A percentile compares a stretch with the other conserved stretches of the same genome.
These are phyloP conservation scores for Pipa parva DNA, from an alignment of 2,113 vertebrate genomes.

Conservation along the genomic window DNA sequence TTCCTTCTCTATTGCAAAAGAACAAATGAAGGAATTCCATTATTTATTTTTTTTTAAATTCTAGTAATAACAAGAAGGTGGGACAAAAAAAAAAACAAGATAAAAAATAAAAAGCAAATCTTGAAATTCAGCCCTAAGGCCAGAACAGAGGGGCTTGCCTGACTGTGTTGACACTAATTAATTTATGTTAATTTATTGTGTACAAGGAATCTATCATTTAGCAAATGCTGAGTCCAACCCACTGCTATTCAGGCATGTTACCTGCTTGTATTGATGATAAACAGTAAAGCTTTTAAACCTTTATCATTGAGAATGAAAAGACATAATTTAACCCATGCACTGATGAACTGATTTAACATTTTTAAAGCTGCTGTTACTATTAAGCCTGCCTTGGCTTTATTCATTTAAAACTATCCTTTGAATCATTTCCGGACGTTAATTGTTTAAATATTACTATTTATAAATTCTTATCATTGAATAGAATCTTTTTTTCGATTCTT, in stretches of 20 bases:
- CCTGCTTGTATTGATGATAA: conserved; percentile 1
- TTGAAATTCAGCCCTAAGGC: conserved; percentile 33
- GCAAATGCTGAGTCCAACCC: conserved; percentile 25
- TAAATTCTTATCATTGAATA: no score
- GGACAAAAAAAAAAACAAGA: not conserved
- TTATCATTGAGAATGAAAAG: not conserved
- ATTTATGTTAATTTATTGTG: conserved; percentile 44
- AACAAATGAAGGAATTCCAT: no score
- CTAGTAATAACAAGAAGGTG: no score
- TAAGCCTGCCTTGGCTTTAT: no score
- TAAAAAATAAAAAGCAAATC: not conserved
- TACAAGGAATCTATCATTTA: conserved; percentile 41
- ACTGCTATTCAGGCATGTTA: conserved; percentile 13
- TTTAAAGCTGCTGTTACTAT: no score
- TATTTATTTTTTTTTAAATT: no score
- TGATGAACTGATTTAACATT: not conserved
- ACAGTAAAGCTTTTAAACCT: not conserved
- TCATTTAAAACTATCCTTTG: no score
- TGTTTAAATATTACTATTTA: no score
- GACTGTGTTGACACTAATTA: conserved; percentile 43
- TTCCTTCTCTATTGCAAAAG: no score
- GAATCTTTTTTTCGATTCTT: no score
- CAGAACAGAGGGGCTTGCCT: conserved; percentile 34
- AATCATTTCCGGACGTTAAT: no score
- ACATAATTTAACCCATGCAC: not conserved